phyloP scores from a whole-genome alignment of 1,140 invertebrate genomes.

The Melipona quadrifasciata region DNA sequence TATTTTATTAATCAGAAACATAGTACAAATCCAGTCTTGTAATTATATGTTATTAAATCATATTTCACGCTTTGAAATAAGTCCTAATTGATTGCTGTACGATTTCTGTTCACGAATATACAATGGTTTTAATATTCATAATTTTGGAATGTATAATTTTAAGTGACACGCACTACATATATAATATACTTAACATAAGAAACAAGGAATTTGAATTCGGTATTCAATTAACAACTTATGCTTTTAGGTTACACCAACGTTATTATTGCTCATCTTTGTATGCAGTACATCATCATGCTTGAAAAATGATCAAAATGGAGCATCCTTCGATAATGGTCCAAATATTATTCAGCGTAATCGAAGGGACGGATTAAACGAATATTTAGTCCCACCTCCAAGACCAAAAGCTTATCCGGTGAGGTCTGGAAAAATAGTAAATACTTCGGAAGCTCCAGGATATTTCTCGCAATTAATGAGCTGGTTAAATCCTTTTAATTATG shows the following conservation, averaged over 20 bases:
- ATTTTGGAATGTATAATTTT: too few relatives aligned
- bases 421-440: conserved; percentile 49
- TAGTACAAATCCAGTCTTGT: too few relatives aligned
- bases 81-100: too few relatives aligned
- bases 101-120: too few relatives aligned
- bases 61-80: too few relatives aligned
- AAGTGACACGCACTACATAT: neutral
- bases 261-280: conserved; percentile 68
- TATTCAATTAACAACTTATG: neutral
- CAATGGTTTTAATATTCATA: too few relatives aligned
- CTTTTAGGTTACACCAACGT: conserved; percentile 71
- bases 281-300: conserved; percentile 55
- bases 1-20: too few relatives aligned
- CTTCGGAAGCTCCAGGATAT: conserved; percentile 66
- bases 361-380: conserved; percentile 72
- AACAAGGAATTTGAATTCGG: neutral
- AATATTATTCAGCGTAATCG: conserved; percentile 50
- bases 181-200: neutral
- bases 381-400: conserved; percentile 69
- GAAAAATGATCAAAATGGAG: conserved; percentile 61
- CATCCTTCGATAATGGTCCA: neutral
- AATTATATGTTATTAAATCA: too few relatives aligned
- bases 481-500: conserved; percentile 74
- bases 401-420: conserved; percentile 42
- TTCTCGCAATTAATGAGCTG: conserved; percentile 73